Base-by-base conservation (phyloP, 2,113 vertebrate species). In the Plotosus lineatus region DNA sequence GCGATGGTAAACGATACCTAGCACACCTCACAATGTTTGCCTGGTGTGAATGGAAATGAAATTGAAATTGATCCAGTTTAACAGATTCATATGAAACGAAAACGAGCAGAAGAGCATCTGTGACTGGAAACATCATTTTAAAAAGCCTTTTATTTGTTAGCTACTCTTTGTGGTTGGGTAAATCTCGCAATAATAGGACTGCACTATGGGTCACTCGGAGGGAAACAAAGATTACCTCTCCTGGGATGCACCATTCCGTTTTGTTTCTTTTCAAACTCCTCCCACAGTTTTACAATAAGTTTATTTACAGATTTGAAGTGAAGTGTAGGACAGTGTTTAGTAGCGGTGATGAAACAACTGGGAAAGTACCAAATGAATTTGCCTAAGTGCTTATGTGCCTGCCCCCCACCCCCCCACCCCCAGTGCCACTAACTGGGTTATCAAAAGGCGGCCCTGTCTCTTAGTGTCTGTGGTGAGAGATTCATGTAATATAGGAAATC, bases 351-450 rank as follows among this genome's bases (percentile, higher is more conserved):
- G 5, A 40, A 33, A 75, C 6, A 26, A 1, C 33, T 42, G 17
- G 73, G 73, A 75, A 75, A 75, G 31, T 75, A 75, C 71, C 71
- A 33, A 9, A 73, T 51, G 10, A 46, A 31, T 48, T 31, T 19
- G 69, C 4, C 72, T 2, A 1, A 75, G 40, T 40, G 50, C 33
- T 75, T 55, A 31, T 4, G 44, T 48, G 26, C 46, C n/a, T 4
- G 44, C 31, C 44, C 46, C n/a, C 26, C 48, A 28, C 7, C 26
- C 46, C 21, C 33, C 10, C 31, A 31, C 46, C 68, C 19, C 26
- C 19, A 11, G 17, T 51, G 46, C 46, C n/a, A n/a, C n/a, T n/a
- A n/a, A n/a, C n/a, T n/a, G n/a, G n/a, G n/a, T n/a, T n/a, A n/a
- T n/a, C n/a, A n/a, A n/a, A n/a, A n/a, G n/a, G n/a, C n/a, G n/a